Evolutionary conservation across 1,140 invertebrate species (phyloP).

Genomic region (Drosophila saltans): DNA sequence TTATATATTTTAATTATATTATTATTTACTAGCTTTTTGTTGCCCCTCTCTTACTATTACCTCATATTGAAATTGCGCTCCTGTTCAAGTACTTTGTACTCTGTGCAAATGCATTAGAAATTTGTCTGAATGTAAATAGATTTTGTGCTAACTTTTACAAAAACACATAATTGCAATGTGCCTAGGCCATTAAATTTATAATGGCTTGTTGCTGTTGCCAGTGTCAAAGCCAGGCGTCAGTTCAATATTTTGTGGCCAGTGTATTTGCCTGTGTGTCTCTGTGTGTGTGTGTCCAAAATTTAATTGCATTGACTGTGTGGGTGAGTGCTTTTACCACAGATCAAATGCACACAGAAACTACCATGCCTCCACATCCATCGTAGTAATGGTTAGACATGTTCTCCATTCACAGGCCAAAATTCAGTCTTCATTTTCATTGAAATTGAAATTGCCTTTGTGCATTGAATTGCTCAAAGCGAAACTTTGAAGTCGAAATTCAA

Average conservation of each 20-base stretch:
- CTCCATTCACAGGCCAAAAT: too few species aligned
- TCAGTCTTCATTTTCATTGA: not conserved
- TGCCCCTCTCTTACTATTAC: too few species aligned
- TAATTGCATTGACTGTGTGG: slow-evolving; percentile 24
- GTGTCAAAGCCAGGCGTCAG: slow-evolving; percentile 40
- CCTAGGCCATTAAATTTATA: slow-evolving; percentile 39
- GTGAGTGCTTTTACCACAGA: slow-evolving; percentile 8
- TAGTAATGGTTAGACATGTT: not conserved
- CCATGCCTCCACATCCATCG: slow-evolving; percentile 23
- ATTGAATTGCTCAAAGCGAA: slow-evolving; percentile 55
- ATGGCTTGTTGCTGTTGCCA: slow-evolving; percentile 34
- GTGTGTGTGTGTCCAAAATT: slow-evolving; percentile 26
- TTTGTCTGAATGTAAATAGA: not conserved
- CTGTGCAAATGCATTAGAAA: not conserved
- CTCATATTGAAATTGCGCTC: too few species aligned
- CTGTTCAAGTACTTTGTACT: not conserved
- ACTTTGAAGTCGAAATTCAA: slow-evolving; percentile 31
- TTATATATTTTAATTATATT: too few species aligned
- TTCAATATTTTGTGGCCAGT: slow-evolving; percentile 5
- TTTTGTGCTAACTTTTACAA: not conserved
- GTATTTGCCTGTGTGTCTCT: not conserved
- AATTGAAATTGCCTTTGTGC: slow-evolving; percentile 57
- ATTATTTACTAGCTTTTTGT: too few species aligned
- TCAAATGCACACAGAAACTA: slow-evolving; percentile 3
- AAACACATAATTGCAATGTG: slow-evolving; percentile 8